Percentiles rank a stretch among this genome's conserved stretches.
Conservation (phyloP, 2,888 invertebrate species). For the Nysson spinosus region DNA sequence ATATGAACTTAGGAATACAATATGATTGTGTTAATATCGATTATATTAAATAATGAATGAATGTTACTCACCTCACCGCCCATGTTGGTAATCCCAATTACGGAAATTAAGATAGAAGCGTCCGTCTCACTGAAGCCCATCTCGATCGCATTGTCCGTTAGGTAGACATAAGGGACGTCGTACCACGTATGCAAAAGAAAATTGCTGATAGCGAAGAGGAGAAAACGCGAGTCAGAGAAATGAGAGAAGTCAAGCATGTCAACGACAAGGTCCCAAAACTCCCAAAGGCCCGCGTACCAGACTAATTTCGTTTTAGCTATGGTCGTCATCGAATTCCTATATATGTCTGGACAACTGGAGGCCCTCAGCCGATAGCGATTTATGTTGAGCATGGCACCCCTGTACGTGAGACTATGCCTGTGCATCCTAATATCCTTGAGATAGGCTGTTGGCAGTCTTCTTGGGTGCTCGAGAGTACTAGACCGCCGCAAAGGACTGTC, state of each 20-base stretch:
- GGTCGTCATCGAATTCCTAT: constrained; percentile 90
- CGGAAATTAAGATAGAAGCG: constrained; percentile 89
- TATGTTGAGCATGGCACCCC: constrained; percentile 92
- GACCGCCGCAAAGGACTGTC: constrained; percentile 75
- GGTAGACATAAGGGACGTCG: constrained; percentile 95
- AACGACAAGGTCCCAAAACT: constrained; percentile 86
- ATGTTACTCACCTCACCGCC: constrained; percentile 87
- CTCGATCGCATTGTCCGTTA: constrained; percentile 87
- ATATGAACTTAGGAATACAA: too few species aligned
- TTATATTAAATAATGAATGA: too few species aligned
- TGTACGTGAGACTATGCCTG: constrained; percentile 88
- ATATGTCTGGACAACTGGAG: constrained; percentile 94
- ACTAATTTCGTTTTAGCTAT: constrained; percentile 89
- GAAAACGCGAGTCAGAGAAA: constrained; percentile 85
- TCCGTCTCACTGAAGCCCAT: constrained; percentile 86
- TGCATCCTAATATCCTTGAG: constrained; percentile 87
- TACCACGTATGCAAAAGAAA: constrained; percentile 95
- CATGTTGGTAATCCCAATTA: constrained; percentile 93
- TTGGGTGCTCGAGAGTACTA: constrained; percentile 73
- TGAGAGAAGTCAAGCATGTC: constrained; percentile 91
- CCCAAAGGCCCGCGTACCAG: constrained; percentile 87
- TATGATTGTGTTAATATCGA: too few species aligned
- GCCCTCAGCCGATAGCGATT: constrained; percentile 88
- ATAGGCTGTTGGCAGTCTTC: constrained; percentile 83
- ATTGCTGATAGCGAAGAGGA: constrained; percentile 91